A percentile compares a stretch with the other conserved stretches of the same genome.
phyloP scores from a whole-genome alignment of 2,888 invertebrate genomes.

The Drosophila ustulata region DNA sequence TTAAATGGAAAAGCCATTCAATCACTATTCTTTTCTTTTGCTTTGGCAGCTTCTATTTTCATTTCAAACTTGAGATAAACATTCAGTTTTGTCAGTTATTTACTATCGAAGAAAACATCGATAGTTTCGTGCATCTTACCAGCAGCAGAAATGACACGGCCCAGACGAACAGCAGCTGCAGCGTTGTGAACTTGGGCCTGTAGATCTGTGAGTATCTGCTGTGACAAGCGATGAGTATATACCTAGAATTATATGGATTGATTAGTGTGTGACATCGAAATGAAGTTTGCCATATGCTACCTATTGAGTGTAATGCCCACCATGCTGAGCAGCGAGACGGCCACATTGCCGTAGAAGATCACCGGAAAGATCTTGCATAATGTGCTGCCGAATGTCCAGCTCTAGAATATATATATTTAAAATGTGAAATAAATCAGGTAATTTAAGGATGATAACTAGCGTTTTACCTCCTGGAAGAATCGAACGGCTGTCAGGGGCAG shows the following conservation, averaged over 20 bases:
- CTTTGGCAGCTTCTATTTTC: no score
- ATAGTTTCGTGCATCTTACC: conserved; percentile 85
- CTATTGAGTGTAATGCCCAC: conserved; percentile 95
- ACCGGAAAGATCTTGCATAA: conserved; percentile 94
- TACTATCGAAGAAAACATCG: no score
- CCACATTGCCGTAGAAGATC: conserved; percentile 95
- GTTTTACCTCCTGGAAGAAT: conserved; percentile 89
- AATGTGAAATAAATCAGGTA: not conserved
- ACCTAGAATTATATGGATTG: no score
- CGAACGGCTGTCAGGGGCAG: conserved; percentile 93
- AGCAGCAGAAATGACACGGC: conserved; percentile 90
- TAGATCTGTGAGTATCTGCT: conserved; percentile 92
- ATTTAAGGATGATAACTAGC: not conserved
- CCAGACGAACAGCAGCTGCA: conserved; percentile 94
- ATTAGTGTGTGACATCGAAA: not conserved
- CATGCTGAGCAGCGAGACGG: conserved; percentile 94
- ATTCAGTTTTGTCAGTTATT: no score
- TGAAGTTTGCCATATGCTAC: conserved; percentile 83
- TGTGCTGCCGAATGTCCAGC: conserved; percentile 92
- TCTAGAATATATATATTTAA: conserved; percentile 64
- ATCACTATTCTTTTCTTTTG: no score
- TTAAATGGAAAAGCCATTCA: no score
- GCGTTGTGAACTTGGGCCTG: conserved; percentile 89
- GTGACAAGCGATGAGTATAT: conserved; percentile 93
- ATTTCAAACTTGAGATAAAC: no score